Base-by-base conservation (phyloP, 2,113 vertebrate species). In the Odobenus rosmarus region DNA sequence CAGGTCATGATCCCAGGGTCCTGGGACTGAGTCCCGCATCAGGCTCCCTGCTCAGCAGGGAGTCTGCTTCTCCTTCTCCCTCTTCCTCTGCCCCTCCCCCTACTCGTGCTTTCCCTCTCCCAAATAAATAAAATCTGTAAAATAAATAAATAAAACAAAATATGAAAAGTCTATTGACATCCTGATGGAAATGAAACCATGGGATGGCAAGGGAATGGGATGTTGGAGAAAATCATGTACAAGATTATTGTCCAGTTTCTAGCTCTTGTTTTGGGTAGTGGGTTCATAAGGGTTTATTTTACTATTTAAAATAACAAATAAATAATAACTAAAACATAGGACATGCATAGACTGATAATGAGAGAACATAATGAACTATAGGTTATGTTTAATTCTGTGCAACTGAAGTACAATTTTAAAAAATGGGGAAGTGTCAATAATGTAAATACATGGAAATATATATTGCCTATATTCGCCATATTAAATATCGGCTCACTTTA, bases 321-420 rank as follows among this genome's bases (percentile, higher is more conserved):
- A 89, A 72, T 86, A n/a, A 92, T 92, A 64, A 92, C 10, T 55
- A 62, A 85, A 81, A 93, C 31, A 79, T 71, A 62, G 31, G 53
- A 9, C 57, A 55, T 33, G 1, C 5, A 26, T 14, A 33, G 49
- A 71, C 15, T 51, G 8, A 46, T 55, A 26, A 71, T 72, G 14
- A 80, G 10, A 95, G 46, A 18, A 55, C 69, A 93, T 72, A 85
- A 88, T 85, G 7, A 64, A 95, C 42, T 49, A 80, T 28, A 89
- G 13, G 61, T 49, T 85, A 85, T 57, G 62, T 79, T 79, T 39
- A 46, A 85, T n/a, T 79, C 46, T 84, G n/a, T 89, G 14, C 10
- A 85, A 64, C 15, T 92, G 42, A 92, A 67, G 3, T 77, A 76
- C 42, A 81, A n/a, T 67, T 57, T 57, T 3, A 39, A 94, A 72